Conservation (phyloP, 2,113 vertebrate genomes). For the Cyanocitta stelleri region DNA sequence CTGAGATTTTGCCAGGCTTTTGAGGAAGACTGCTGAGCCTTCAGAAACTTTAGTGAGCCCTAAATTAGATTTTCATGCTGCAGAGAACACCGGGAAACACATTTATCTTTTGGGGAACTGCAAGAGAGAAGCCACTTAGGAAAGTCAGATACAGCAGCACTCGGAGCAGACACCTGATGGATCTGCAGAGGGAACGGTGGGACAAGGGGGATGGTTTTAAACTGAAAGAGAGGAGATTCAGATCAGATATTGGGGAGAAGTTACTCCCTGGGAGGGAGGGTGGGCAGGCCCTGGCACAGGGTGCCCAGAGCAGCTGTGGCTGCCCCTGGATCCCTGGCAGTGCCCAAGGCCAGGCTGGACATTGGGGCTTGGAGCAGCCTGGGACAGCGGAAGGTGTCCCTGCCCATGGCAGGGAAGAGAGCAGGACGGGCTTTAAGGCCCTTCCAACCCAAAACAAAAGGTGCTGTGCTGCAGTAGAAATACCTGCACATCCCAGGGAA, state of each 20-base stretch:
- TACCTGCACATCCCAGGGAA: accelerated
- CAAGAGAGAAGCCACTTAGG: not conserved
- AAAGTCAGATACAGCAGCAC: accelerated
- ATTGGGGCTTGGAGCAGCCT: not conserved
- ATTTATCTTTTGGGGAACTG: not conserved
- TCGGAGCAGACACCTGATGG: not conserved
- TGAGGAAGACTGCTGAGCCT: not conserved
- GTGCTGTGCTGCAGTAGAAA: not conserved
- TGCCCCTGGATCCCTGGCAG: not conserved
- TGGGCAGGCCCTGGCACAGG: not conserved
- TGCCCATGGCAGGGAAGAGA: not conserved
- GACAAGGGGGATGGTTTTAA: not conserved
- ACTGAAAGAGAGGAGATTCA: not conserved
- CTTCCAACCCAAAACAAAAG: not conserved
- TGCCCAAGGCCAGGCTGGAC: not conserved
- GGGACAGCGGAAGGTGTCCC: not conserved
- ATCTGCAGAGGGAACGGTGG: not conserved
- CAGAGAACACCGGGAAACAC: not conserved
- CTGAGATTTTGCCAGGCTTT: not conserved
- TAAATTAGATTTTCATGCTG: not conserved
- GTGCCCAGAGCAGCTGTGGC: not conserved
- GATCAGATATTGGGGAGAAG: not conserved
- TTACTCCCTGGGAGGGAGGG: not conserved
- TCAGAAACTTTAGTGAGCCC: not conserved
- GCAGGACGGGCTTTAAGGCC: not conserved